phyloP scores from a whole-genome alignment of 2,113 vertebrate genomes.

The Myotis lucifugus region DNA sequence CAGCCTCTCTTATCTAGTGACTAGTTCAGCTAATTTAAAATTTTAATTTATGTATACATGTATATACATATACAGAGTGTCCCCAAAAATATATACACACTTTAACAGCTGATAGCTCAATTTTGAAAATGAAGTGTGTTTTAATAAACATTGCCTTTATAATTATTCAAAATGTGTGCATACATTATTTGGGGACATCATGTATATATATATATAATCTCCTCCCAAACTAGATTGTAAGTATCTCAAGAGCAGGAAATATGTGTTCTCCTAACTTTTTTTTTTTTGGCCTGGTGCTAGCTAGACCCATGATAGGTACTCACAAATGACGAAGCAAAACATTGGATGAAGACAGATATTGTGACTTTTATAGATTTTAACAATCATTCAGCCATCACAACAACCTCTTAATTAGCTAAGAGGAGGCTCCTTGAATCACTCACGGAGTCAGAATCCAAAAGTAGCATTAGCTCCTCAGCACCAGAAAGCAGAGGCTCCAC shows the following conservation, averaged over 20 bases:
- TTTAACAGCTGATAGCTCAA: too few species aligned
- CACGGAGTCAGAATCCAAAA: neutral
- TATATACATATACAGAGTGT: neutral
- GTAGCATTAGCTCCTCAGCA: slow-evolving; percentile 40
- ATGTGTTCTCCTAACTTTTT: neutral
- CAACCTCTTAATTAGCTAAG: neutral
- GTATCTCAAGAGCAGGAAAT: neutral
- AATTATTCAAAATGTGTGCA: too few species aligned
- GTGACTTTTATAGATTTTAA: neutral
- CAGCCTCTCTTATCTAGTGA: neutral
- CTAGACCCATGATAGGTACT: neutral
- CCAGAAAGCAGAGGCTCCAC: slow-evolving; percentile 23
- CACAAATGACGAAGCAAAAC: neutral
- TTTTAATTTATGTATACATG: neutral
- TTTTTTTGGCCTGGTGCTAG: neutral
- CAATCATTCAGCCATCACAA: neutral
- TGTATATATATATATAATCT: neutral
- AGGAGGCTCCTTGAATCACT: neutral
- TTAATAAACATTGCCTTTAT: too few species aligned
- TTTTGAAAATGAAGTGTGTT: too few species aligned
- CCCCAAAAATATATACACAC: too few species aligned
- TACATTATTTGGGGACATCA: too few species aligned
- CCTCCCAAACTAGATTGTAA: neutral
- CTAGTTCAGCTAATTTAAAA: neutral
- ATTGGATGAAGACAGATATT: neutral